Percentiles rank a stretch among this genome's conserved stretches.
Conservation (phyloP, 2,797 vertebrate species). For the Falco concolor region DNA sequence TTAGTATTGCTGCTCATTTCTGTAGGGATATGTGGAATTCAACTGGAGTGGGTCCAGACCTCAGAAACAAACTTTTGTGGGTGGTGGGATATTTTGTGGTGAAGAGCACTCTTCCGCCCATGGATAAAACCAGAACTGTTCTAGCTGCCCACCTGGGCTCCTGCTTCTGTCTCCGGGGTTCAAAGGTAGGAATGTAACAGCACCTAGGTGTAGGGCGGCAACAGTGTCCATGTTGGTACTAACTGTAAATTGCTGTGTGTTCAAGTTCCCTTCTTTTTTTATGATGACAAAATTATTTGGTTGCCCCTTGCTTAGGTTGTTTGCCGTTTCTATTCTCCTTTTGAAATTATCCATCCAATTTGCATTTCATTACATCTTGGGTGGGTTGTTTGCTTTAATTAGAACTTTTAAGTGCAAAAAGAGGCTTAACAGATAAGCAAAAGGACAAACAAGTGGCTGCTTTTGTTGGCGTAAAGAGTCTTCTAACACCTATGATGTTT, state of each 20-base stretch:
- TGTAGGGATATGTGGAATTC: neutral
- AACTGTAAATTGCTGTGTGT: neutral
- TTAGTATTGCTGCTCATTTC: neutral
- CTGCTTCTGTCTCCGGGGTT: neutral
- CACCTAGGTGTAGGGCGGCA: neutral
- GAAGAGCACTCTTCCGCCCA: neutral
- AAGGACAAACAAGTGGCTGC: neutral
- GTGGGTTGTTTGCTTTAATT: neutral
- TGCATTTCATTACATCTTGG: neutral
- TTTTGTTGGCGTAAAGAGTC: neutral
- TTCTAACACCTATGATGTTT: neutral
- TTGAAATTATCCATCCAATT: no score
- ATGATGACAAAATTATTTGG: neutral
- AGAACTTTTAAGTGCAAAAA: neutral
- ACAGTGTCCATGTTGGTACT: neutral
- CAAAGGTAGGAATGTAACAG: neutral
- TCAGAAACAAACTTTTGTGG: neutral
- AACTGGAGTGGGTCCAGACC: neutral
- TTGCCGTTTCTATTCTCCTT: neutral
- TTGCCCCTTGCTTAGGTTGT: neutral
- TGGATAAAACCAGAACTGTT: neutral
- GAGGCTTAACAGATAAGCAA: neutral
- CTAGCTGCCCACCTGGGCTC: neutral
- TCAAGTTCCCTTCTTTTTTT: neutral
- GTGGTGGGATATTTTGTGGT: neutral